phyloP scores from a whole-genome alignment of 2,113 vertebrate genomes.

The Eulemur rufifrons region DNA sequence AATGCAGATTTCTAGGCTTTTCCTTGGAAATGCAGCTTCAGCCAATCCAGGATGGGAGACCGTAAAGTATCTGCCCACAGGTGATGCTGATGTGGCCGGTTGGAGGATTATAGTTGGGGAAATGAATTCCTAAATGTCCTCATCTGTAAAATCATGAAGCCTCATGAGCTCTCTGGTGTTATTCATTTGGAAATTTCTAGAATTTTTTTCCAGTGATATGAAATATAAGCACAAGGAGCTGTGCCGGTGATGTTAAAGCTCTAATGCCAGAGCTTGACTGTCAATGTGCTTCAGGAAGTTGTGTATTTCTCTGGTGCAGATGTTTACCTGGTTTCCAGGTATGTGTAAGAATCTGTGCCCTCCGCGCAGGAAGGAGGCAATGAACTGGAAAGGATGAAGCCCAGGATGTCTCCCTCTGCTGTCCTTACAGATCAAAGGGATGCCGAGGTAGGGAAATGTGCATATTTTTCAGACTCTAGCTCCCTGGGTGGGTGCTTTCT shows the following conservation, averaged over 20 bases:
- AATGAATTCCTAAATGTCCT: neutral
- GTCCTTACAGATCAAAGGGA: constrained; percentile 45
- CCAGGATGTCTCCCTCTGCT: neutral
- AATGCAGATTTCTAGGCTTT: neutral
- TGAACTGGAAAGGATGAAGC: neutral
- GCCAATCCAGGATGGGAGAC: neutral
- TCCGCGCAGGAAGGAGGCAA: neutral
- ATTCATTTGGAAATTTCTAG: neutral
- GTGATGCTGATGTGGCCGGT: neutral
- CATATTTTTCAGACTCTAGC: constrained; percentile 11
- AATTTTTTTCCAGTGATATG: neutral
- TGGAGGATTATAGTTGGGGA: neutral
- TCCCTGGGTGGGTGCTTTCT: constrained; percentile 50
- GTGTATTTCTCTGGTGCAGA: neutral
- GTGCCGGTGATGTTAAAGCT: neutral
- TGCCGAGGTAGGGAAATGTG: neutral
- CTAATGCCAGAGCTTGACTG: neutral
- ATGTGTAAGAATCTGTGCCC: neutral
- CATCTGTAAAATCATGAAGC: neutral
- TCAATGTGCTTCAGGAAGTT: neutral
- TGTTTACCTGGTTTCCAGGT: neutral
- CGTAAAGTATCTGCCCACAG: neutral
- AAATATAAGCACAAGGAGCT: neutral
- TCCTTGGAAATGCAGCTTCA: neutral
- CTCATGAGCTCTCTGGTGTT: neutral